Evolutionary conservation across 2,797 vertebrate species (phyloP).

Genomic region (Enteromius fasciolatus): DNA sequence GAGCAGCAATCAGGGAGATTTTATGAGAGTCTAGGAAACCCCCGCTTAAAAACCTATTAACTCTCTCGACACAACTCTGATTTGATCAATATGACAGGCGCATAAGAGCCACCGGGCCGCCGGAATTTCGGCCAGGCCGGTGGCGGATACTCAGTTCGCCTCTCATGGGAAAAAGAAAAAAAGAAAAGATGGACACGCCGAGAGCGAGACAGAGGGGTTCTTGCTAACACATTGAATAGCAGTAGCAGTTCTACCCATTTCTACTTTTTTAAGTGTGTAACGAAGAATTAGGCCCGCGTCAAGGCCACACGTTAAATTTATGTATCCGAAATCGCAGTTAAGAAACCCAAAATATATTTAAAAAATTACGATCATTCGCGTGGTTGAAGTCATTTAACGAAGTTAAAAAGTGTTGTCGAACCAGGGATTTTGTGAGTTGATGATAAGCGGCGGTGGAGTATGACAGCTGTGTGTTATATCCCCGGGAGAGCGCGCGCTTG

Average conservation of each 20-base stretch:
- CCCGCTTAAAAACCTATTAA: constrained; percentile 47
- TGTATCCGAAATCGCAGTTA: not conserved
- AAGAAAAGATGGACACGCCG: not conserved
- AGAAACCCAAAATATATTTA: not conserved
- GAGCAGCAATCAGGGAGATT: constrained; percentile 47
- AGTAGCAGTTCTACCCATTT: constrained; percentile 8
- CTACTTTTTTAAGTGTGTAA: not conserved
- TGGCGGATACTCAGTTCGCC: not conserved
- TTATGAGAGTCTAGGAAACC: constrained; percentile 46
- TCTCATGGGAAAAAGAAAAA: not conserved
- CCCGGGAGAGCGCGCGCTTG: constrained; percentile 15
- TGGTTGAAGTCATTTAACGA: constrained; percentile 12
- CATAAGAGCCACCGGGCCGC: constrained; percentile 17
- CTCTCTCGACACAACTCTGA: constrained; percentile 28
- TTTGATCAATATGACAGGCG: constrained; percentile 37
- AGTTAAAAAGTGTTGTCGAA: constrained; percentile 2
- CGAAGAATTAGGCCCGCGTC: constrained; percentile 5
- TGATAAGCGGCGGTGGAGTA: constrained; percentile 5
- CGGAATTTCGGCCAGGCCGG: constrained; percentile 21
- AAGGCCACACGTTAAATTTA: constrained; percentile 8
- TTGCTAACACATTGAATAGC: not conserved
- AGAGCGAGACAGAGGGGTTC: not conserved
- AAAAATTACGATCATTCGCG: not conserved
- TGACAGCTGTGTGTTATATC: constrained; percentile 20
- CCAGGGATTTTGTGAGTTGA: not conserved